Percentiles rank a stretch among this genome's conserved stretches.
Conservation (phyloP, 2,888 invertebrate species). For the Phalera bucephala region DNA sequence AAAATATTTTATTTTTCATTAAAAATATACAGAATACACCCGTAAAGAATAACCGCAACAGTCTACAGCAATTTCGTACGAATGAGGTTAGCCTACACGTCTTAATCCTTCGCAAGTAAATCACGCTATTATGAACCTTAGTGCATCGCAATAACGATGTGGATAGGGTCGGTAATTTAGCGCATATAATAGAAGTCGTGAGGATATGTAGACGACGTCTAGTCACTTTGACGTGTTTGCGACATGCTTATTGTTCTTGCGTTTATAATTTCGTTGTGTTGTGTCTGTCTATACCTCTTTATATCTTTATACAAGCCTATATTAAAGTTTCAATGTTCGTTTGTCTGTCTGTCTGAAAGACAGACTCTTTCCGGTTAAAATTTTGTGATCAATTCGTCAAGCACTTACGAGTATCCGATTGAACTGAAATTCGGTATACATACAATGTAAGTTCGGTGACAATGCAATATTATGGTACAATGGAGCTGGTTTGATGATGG, state of each 20-base stretch:
- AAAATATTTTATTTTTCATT: not conserved
- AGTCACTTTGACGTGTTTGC: conserved; percentile 45
- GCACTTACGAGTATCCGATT: no score
- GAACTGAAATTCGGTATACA: no score
- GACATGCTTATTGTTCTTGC: conserved; percentile 43
- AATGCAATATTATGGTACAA: no score
- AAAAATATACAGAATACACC: conserved; percentile 43
- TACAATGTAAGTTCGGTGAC: no score
- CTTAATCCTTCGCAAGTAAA: conserved; percentile 30
- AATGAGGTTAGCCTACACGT: conserved; percentile 62
- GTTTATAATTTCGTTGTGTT: conserved; percentile 23
- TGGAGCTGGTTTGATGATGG: no score
- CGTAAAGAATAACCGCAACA: conserved; percentile 50
- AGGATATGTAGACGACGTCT: conserved; percentile 38
- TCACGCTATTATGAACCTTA: conserved; percentile 12
- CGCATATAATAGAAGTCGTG: conserved; percentile 63
- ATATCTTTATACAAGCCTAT: no score
- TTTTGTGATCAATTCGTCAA: no score
- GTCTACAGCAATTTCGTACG: conserved; percentile 60
- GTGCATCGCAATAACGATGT: conserved; percentile 2
- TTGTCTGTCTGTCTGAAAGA: no score
- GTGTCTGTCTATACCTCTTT: no score
- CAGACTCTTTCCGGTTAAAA: no score
- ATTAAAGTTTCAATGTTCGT: no score
- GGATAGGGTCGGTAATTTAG: conserved; percentile 29